Base-by-base conservation (phyloP, 2,113 vertebrate species). In the Lepidothrix coronata region DNA sequence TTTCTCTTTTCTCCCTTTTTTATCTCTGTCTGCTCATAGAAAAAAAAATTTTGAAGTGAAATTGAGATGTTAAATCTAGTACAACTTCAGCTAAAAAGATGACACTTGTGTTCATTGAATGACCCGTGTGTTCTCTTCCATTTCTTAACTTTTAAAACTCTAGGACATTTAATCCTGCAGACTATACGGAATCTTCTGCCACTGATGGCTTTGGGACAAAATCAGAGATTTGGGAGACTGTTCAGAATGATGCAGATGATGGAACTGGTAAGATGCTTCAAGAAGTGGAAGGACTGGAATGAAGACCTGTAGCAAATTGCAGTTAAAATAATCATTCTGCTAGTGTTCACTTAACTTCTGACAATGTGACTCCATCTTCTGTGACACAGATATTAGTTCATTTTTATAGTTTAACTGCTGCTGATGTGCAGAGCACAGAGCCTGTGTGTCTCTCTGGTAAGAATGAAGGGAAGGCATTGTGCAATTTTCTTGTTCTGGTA, bases 91-190 rank as follows among this genome's bases (percentile, higher is more conserved):
- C 28, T 91, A 48, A 74, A 95, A 91, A 31, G 1, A 39, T 94
- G 63, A 55, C 63, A 4, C 61, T 81, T 93, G 6, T 80, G 87
- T 88, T 96, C 90, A 25, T 27, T 94, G 68, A 87, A 95, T 97
- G 96, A 84, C 21, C 91, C 91, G 85, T 97, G 31, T 96, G 72
- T 94, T 96, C 96, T 70, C 92, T 97, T 95, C 96, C 84, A 87
- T 97, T 65, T 95, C 67, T 92, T 37, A 93, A 95, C 96, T 94
- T 97, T 90, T 92, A 59, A 95, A 79, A 96, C 92, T 86, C 51
- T 94, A 99, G 99, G 95, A 99, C 98, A 46, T 99, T 99, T 97
- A 99, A 99, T 96, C 99, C 99, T 96, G 98, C 99, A 87, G 99
- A 99, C 91, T 99, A 99, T 97, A 97, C 67, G 41, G 98, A 98